Base-by-base conservation (phyloP, 1,140 invertebrate species). In the Pseudobourletiella spinata region DNA sequence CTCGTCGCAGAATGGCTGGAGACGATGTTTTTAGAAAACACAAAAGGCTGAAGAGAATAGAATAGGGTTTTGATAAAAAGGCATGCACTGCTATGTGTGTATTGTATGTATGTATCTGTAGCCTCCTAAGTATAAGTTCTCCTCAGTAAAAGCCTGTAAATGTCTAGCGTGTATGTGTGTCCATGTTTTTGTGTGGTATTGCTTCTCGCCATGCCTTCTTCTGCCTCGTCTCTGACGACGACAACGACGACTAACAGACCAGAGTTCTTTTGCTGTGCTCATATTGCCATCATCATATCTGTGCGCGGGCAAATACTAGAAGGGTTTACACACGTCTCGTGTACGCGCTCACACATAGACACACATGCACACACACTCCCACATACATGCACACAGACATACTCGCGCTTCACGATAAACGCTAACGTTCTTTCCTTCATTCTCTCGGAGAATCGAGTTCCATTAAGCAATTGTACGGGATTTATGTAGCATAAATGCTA, bases 401-500 rank as follows among this genome's bases (percentile, higher is more conserved):
- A 50, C 35, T 44, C 32, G 57, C n/a, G n/a, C n/a, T n/a, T n/a
- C n/a, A 67, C 61, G 61, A 63, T 67, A 67, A 67, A 67, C 61
- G 65, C 57, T 59, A 3, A 4, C 32, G 35, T 28, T 58, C 35
- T 3, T 58, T 44, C 56, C 4, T 46, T 58, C 6, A 22, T 57
- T 55, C 29, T 29, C 52, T 55, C 29, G 4, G 48, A 32, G 65
- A 67, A 63, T 66, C 65, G 65, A 66, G 65, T 63, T 63, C 65
- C 65, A 66, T 66, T 66, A 66, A 66, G 59, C 64, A 61, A 63
- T 67, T 67, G 66, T 67, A 56, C 61, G 46, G 61, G 57, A 67
- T 67, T 67, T 67, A 67, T 67, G 66, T 67, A 67, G 61, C 62
- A 64, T 67, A 67, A 67, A 67, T 67, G 61, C 62, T 67, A 67